Percentiles rank a stretch among this genome's conserved stretches.
Conservation (phyloP, 1,140 invertebrate genomes). For the Aphelenchoides fujianensis region DNA sequence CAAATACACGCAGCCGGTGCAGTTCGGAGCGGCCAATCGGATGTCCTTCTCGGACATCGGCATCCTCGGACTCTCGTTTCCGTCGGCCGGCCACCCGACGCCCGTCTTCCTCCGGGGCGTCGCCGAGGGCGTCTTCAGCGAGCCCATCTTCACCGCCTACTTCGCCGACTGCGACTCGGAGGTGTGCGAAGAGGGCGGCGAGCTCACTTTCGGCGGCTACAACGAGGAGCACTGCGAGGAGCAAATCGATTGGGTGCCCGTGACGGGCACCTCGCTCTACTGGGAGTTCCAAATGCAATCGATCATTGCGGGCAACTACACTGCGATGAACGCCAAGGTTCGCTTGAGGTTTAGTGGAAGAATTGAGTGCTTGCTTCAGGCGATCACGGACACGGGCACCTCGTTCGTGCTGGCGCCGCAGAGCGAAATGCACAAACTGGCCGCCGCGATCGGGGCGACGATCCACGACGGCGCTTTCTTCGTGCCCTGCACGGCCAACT, state of each 20-base stretch:
- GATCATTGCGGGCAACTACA: neutral
- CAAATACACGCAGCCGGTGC: neutral
- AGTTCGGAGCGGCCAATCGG: neutral
- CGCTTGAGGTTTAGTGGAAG: neutral
- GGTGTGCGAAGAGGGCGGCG: slow-evolving; percentile 5
- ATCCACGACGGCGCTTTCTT: neutral
- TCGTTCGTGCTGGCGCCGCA: neutral
- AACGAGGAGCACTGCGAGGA: neutral
- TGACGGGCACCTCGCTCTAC: neutral
- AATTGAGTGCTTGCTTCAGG: neutral
- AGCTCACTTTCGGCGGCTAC: neutral
- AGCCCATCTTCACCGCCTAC: slow-evolving; percentile 9
- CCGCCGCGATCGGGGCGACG: slow-evolving; percentile 11
- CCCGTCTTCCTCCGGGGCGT: slow-evolving; percentile 3
- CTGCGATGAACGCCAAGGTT: too few relatives aligned
- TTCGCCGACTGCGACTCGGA: neutral
- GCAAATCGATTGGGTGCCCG: slow-evolving; percentile 8
- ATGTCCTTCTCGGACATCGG: slow-evolving; percentile 14
- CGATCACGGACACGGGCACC: slow-evolving; percentile 9
- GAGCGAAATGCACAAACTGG: neutral
- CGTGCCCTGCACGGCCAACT: neutral
- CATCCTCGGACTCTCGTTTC: slow-evolving; percentile 15
- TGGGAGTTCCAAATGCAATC: neutral
- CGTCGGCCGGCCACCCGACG: neutral
- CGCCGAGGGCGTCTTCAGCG: neutral